Evolutionary conservation across 2,888 invertebrate species (phyloP), one percentile per base, ranked within the genome.

Genomic region (Blastobasis lacticolella): DNA sequence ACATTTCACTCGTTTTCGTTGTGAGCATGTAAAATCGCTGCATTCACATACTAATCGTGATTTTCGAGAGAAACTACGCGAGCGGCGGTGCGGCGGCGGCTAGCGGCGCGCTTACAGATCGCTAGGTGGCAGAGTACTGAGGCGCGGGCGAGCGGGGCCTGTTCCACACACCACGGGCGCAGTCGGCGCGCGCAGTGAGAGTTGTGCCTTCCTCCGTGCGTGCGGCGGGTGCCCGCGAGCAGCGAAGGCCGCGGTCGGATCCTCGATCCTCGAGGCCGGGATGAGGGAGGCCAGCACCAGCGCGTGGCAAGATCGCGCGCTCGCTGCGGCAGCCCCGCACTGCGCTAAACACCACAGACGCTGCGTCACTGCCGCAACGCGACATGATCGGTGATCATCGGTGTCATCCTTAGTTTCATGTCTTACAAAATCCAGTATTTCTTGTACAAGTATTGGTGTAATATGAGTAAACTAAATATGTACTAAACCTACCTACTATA

Each of bases 151-250:
- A 66, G 64, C 64, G 69, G 69, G 69, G 73, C 77, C 74, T 73
- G 76, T 70, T 73, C 74, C 73, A 79, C 63, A 71, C 71, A 69
- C 64, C 75, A 80, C 85, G 73, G 82, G 81, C 81, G 74, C 71
- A 73, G 84, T 74, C 85, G 79, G 78, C 84, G 86, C 86, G 87
- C 84, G 86, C 87, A 86, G 81, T 79, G 81, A 84, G 78, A 85
- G 86, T 83, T 85, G 73, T 85, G 82, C 64, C 67, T 74, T 60
- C 63, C 68, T 67, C 62, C 61, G 66, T 61, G 69, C 69, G 69
- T 70, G 73, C 63, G 65, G 69, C 67, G 68, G 71, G 62, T 65
- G 66, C 62, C 65, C 57, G 45, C 46, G 54, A 52, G 58, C 64
- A 51, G 50, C 63, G 65, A 67, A 66, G 69, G 68, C 64, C 67